phyloP scores from a whole-genome alignment of 2,113 vertebrate genomes.

The Aix galericulata region DNA sequence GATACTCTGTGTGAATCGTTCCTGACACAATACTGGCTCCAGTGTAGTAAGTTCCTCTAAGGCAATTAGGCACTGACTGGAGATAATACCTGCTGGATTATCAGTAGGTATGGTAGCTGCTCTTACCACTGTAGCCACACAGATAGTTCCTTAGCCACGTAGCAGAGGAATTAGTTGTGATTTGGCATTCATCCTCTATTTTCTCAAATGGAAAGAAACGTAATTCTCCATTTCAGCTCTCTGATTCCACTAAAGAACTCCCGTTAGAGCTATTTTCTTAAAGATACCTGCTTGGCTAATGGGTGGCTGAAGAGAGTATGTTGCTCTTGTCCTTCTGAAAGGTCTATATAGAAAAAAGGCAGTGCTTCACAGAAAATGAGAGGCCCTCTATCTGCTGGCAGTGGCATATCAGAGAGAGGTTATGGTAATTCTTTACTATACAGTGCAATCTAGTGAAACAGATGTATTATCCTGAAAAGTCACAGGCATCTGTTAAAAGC shows the following conservation, averaged over 20 bases:
- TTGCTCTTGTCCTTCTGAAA: neutral
- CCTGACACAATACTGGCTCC: slow-evolving; percentile 18
- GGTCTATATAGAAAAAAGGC: neutral
- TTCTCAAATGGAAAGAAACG: neutral
- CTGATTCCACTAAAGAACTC: neutral
- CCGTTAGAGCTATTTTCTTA: neutral
- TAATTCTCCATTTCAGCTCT: neutral
- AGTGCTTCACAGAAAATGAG: neutral
- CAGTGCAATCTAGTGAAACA: neutral
- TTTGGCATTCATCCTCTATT: neutral
- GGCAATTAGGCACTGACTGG: slow-evolving; percentile 28
- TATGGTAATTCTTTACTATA: neutral
- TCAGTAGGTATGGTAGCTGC: slow-evolving; percentile 1
- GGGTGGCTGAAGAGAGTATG: neutral
- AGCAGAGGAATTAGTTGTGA: neutral
- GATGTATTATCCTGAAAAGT: neutral
- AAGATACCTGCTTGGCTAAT: neutral
- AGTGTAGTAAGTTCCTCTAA: slow-evolving; percentile 46
- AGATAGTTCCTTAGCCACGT: neutral
- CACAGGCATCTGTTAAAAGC: neutral
- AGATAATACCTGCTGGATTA: slow-evolving; percentile 36
- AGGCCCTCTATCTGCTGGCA: neutral
- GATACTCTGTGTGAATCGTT: neutral
- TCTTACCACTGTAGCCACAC: neutral
- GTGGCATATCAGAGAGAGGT: neutral